Conservation (phyloP, 2,888 invertebrate species). For the Hipparchia semele region DNA sequence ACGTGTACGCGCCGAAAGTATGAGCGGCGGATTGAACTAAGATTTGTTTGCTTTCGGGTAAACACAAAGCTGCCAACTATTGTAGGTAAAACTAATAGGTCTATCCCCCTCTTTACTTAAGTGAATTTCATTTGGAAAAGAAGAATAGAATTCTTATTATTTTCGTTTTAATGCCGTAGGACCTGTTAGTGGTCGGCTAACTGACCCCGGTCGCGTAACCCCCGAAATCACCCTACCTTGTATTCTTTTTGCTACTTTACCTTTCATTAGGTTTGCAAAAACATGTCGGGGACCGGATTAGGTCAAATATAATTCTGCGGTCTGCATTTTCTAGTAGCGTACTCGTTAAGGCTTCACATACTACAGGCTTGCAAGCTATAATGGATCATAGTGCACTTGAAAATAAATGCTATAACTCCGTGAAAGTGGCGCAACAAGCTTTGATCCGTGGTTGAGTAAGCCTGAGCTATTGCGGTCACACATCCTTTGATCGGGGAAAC, state of each 20-base stretch:
- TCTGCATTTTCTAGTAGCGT: conserved; percentile 28
- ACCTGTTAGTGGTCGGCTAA: too few relatives aligned
- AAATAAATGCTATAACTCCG: conserved; percentile 1
- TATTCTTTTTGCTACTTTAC: neutral
- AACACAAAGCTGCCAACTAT: too few relatives aligned
- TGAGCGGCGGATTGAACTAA: too few relatives aligned
- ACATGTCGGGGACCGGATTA: conserved; percentile 30
- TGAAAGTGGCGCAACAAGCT: conserved; percentile 21
- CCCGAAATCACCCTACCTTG: too few relatives aligned
- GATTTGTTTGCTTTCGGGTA: too few relatives aligned
- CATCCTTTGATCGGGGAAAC: conserved; percentile 34
- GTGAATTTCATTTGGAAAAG: too few relatives aligned
- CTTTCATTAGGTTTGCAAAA: conserved; percentile 22
- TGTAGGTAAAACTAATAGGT: too few relatives aligned
- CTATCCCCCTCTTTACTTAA: too few relatives aligned
- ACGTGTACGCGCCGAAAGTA: too few relatives aligned
- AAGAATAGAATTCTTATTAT: too few relatives aligned
- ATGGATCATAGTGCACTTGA: neutral
- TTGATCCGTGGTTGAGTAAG: conserved; percentile 23
- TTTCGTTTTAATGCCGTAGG: too few relatives aligned
- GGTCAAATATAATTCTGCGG: conserved; percentile 33
- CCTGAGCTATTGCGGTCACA: conserved; percentile 27
- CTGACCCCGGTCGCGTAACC: too few relatives aligned
- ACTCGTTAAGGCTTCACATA: conserved; percentile 31
- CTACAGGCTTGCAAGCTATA: neutral